Evolutionary conservation across 2,113 vertebrate species (phyloP).

Genomic region (Mesocricetus auratus): DNA sequence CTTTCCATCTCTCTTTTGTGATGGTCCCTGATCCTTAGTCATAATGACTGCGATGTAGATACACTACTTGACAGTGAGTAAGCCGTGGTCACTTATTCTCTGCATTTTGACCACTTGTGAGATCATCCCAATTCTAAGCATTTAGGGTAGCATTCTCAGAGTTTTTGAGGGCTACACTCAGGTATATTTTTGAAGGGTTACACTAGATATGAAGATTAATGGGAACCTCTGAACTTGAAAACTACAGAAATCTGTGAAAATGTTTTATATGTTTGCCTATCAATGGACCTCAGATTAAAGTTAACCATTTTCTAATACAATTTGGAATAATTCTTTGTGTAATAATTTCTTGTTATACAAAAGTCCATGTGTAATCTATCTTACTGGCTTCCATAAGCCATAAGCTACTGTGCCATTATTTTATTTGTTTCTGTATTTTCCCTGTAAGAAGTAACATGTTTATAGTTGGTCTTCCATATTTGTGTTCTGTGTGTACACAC

Average conservation of each 20-base stretch:
- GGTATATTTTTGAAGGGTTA: neutral
- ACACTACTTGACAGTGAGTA: neutral
- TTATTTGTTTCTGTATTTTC: neutral
- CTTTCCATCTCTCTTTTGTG: neutral
- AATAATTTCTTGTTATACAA: neutral
- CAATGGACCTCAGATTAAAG: neutral
- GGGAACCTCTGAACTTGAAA: neutral
- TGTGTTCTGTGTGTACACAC: neutral
- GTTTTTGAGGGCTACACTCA: neutral
- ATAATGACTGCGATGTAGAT: neutral
- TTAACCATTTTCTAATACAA: neutral
- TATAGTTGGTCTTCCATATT: neutral
- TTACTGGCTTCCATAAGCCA: neutral
- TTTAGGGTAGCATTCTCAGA: neutral
- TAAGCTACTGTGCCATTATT: neutral
- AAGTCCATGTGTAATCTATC: neutral
- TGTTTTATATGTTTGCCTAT: neutral
- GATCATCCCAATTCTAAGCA: neutral
- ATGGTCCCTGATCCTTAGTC: neutral
- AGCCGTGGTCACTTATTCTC: too few species aligned
- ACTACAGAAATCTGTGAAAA: neutral
- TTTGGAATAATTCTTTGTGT: neutral
- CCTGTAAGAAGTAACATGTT: neutral
- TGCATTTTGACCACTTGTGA: neutral
- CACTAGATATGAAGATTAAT: neutral